Evolutionary conservation across 2,797 vertebrate species (phyloP).

Genomic region (Anguilla obscura): DNA sequence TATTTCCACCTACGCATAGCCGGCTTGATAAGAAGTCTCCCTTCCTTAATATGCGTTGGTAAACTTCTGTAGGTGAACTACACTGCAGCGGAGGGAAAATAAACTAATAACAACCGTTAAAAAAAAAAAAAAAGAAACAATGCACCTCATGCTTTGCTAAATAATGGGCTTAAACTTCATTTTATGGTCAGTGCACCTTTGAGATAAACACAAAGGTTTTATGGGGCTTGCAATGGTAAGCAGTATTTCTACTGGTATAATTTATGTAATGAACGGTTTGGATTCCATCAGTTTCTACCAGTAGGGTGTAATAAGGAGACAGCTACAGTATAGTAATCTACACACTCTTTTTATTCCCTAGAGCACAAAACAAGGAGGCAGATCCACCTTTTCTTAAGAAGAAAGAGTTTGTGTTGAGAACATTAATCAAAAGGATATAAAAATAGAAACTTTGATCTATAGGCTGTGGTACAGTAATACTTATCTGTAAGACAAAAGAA

Average conservation of each 20-base stretch:
- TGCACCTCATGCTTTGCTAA: not conserved
- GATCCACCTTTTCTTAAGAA: slow-evolving; percentile 27
- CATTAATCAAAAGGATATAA: slow-evolving; percentile 40
- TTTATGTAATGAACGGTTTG: not conserved
- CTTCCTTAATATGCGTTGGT: not conserved
- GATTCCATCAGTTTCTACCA: not conserved
- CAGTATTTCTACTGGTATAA: not conserved
- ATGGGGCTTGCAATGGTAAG: slow-evolving; percentile 25
- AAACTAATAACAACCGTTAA: slow-evolving; percentile 12
- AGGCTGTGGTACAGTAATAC: slow-evolving; percentile 31
- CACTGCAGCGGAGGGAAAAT: not conserved
- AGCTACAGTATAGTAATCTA: slow-evolving; percentile 13
- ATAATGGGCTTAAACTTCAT: slow-evolving; percentile 32
- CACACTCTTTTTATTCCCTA: slow-evolving; percentile 21
- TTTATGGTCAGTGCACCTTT: not conserved
- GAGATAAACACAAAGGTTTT: slow-evolving; percentile 21
- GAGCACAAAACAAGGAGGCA: slow-evolving; percentile 32
- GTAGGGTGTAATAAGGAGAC: slow-evolving; percentile 27
- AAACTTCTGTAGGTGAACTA: not conserved
- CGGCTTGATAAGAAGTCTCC: not conserved
- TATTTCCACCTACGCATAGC: not conserved
- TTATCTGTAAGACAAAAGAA: slow-evolving; percentile 13
- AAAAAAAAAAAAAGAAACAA: not conserved
- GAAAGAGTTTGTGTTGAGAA: slow-evolving; percentile 23
- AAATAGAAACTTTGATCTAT: slow-evolving; percentile 42